These are phyloP conservation scores for Machaerirhynchus nigripectus DNA, from an alignment of 2,113 vertebrate species.

Conservation along the genomic window DNA sequence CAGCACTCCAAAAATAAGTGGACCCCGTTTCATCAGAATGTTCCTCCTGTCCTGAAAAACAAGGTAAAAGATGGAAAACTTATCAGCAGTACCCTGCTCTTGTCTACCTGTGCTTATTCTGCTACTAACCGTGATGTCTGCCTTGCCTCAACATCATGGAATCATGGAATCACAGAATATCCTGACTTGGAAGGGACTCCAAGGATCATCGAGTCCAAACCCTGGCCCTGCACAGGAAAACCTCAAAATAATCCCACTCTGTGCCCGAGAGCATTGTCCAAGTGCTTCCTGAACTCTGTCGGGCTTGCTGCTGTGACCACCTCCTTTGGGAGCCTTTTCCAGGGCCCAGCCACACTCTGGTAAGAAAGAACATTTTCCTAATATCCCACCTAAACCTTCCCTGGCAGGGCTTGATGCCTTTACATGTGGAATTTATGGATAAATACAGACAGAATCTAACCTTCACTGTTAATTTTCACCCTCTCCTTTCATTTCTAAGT, in stretches of 20 bases:
- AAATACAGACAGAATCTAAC: not conserved
- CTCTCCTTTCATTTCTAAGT: not conserved
- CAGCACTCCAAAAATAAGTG: not conserved
- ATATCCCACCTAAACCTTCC: not conserved
- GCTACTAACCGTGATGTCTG: not conserved
- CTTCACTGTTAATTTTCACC: not conserved
- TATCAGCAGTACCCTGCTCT: not conserved
- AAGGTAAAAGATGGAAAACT: not conserved
- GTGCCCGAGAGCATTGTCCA: too few species aligned
- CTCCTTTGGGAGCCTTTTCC: not conserved
- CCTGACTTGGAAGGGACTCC: not conserved
- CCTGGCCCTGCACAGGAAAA: not conserved
- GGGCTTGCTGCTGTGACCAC: not conserved
- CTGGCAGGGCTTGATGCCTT: too few species aligned
- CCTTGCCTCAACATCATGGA: not conserved
- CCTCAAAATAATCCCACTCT: not conserved
- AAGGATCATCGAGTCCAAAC: fast-evolving
- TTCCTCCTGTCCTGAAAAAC: not conserved
- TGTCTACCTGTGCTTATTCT: not conserved
- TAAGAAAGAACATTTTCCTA: not conserved
- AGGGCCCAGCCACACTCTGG: not conserved
- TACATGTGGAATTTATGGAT: not conserved
- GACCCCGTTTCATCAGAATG: not conserved
- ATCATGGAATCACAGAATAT: not conserved
- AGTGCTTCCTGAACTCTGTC: not conserved